A percentile compares a stretch with the other conserved stretches of the same genome.
Conservation (phyloP, 2,113 vertebrate species). For the Petromus typicus region DNA sequence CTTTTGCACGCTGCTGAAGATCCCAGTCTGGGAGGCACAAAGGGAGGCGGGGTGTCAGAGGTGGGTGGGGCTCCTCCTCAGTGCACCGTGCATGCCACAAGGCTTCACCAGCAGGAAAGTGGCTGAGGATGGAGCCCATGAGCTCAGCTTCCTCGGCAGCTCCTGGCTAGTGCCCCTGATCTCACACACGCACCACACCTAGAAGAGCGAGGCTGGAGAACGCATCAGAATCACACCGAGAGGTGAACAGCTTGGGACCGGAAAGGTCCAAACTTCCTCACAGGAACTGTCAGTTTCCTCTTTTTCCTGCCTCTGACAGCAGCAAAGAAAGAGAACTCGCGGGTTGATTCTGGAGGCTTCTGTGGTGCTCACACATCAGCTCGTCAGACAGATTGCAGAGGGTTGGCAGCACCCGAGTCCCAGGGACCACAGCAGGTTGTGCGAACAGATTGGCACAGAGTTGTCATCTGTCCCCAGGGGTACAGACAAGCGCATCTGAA, state of each 20-base stretch:
- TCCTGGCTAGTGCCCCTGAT: background rate
- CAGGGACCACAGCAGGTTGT: background rate
- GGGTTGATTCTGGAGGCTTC: background rate
- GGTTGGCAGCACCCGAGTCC: background rate
- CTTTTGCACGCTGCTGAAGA: background rate
- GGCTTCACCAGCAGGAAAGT: background rate
- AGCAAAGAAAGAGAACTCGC: background rate
- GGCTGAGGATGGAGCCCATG: rapidly evolving
- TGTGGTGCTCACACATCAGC: slow-evolving; percentile 72
- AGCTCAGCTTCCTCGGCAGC: background rate
- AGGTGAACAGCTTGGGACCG: background rate
- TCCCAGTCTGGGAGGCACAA: background rate
- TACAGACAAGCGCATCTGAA: background rate
- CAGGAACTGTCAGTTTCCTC: background rate
- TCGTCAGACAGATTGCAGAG: slow-evolving; percentile 71
- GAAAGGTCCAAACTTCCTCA: background rate
- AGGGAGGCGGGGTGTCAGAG: background rate
- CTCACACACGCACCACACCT: background rate
- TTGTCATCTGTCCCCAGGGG: background rate
- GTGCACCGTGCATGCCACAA: too few relatives aligned
- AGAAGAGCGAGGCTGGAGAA: too few relatives aligned
- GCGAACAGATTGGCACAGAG: background rate
- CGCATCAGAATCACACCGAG: background rate
- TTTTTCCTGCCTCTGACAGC: background rate
- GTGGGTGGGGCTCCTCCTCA: too few relatives aligned